Base-by-base conservation (phyloP, 2,797 vertebrate genomes). In the Natrix natrix region DNA sequence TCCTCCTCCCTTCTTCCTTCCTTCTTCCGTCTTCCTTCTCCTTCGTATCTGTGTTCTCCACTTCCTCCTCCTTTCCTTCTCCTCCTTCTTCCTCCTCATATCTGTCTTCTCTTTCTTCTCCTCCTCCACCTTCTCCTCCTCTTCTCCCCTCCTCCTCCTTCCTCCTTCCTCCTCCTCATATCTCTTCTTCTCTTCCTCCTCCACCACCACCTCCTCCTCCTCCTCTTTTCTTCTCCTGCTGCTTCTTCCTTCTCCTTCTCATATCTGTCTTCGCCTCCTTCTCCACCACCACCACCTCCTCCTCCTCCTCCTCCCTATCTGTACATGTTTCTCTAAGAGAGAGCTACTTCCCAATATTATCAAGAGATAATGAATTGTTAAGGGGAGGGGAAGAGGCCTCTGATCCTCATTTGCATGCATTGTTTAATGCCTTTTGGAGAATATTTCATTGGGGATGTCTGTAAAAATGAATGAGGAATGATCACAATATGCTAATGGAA, bases 351-450 rank as follows among this genome's bases (percentile, higher is more conserved):
- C 94, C 95, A 97, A 97, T 96, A 97, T 97, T 97, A 97, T 92
- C 94, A 91, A 91, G 91, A 92, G 91, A 96, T 97, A 97, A 98
- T 97, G 96, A 97, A 97, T 97, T 97, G 97, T 97, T 97, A 96
- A 96, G 96, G 95, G 94, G 96, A 97, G 37, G 12, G 96, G 5
- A 94, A 95, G 94, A 95, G 92, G 95, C 94, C 96, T 96, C 95
- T 96, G 97, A 94, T 12, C 92, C 95, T 97, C 93, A 97, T 97
- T 97, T 97, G 95, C 97, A 98, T 97, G 97, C 96, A 97, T 97
- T 97, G 96, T 97, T 97, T 97, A 97, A 97, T 97, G 97, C 97
- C 95, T 91, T 93, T 37, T 55, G 43, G 22, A 55, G 96, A 96
- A 94, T 97, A 95, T 95, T 97, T 97, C 95, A 97, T 96, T 95